Evolutionary conservation across 2,797 vertebrate species (phyloP), one percentile per base, ranked within the genome.

Genomic region (Loriculus beryllinus): DNA sequence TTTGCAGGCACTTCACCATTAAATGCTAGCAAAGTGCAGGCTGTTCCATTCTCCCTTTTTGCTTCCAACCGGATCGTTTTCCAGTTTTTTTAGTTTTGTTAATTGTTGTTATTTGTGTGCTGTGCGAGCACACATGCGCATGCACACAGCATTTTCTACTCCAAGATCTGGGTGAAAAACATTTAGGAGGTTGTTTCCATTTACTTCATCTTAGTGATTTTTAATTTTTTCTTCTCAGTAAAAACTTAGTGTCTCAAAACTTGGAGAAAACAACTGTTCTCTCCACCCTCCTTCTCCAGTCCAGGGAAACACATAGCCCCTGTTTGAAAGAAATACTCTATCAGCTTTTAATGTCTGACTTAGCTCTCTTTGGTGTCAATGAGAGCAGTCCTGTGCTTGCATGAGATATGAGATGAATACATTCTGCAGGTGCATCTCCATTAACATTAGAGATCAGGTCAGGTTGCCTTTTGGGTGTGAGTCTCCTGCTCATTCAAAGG

Each of bases 1-100:
- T 80, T 83, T 90, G 93, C 92, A 75, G 88, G 74, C 89, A 74
- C 85, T 94, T 93, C 52, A 22, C 83, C 70, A 9, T 7, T 2
- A 45, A 82, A 52, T 12, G 29, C 90, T 70, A 37, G 56, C 5
- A 1, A 78, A 39, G 52, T 21, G 23, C 3, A 7, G 60, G 80
- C 86, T 91, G 69, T 63, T 91, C 26, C 33, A 5, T 68, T 83
- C 72, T 77, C 63, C 42, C 14, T 31, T 72, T 83, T 79, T 83
- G 72, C 81, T 95, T 84, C 86, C 79, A 81, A 83, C 17, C 77
- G 75, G 81, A 60, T 84, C 11, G 5, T 90, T 88, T 90, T 49
- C 76, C 49, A 48, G 16, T 4, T 0, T 19, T 70, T 84, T 86
- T 40, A 8, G 19, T 21, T 79, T n/a, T 62, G 57, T 64, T 83